A percentile compares a stretch with the other conserved stretches of the same genome.
These are phyloP conservation scores for Varecia variegata DNA, from an alignment of 2,797 vertebrate species.

Conservation along the genomic window DNA sequence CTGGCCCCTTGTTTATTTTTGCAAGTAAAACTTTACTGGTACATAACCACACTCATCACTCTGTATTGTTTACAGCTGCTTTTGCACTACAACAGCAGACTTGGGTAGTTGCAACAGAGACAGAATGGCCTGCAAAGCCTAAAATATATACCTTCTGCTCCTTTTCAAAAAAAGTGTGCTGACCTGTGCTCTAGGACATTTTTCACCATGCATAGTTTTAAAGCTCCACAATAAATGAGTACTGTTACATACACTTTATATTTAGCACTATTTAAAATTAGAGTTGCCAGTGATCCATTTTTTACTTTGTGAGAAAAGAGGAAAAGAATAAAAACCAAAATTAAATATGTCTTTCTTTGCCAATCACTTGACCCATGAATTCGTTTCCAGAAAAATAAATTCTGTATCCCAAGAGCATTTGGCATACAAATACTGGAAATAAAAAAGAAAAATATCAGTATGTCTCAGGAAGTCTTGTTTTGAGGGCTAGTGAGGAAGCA, in stretches of 20 bases:
- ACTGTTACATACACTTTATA: background rate
- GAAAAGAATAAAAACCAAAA: background rate
- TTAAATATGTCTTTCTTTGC: background rate
- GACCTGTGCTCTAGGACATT: background rate
- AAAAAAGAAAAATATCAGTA: background rate
- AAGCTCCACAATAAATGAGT: background rate
- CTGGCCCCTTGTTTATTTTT: background rate
- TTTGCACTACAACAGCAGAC: background rate
- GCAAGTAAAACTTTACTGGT: background rate
- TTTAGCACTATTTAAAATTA: background rate
- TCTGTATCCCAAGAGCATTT: background rate
- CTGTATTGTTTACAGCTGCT: background rate
- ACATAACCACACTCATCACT: background rate
- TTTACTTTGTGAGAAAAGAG: background rate
- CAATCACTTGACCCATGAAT: background rate
- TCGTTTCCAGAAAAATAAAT: conserved; percentile 24
- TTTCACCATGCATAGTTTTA: background rate
- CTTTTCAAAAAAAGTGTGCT: background rate
- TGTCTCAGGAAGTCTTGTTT: background rate
- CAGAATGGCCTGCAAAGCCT: background rate
- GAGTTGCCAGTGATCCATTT: background rate
- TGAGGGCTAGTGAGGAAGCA: background rate
- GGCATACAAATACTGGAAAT: background rate
- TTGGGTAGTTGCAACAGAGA: background rate
- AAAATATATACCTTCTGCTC: background rate